Evolutionary conservation across 1,140 invertebrate species (phyloP).

Genomic region (Metaphire vulgaris): DNA sequence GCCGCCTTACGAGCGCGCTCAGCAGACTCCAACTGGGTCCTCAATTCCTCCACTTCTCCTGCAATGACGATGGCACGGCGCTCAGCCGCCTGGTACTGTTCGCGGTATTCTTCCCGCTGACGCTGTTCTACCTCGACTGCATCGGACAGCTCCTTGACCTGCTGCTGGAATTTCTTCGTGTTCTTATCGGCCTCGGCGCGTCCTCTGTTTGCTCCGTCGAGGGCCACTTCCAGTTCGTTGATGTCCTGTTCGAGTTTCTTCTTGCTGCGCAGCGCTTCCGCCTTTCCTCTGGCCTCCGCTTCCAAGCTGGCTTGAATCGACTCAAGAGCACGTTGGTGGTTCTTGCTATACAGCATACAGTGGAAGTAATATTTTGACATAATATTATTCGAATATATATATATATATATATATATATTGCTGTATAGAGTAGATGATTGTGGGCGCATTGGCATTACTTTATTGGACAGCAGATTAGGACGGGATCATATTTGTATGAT

Average conservation of each 20-base stretch:
- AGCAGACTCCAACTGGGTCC: slow-evolving; percentile 81
- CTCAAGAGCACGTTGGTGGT: slow-evolving; percentile 96
- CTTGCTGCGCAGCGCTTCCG: slow-evolving; percentile 98
- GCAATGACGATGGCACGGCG: slow-evolving; percentile 87
- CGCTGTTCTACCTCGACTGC: slow-evolving; percentile 95
- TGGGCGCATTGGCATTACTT: no score
- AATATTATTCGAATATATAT: no score
- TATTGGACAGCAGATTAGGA: no score
- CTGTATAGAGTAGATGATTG: no score
- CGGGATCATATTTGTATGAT: no score
- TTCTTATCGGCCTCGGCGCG: slow-evolving; percentile 98
- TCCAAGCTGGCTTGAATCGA: slow-evolving; percentile 98
- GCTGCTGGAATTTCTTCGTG: slow-evolving; percentile 93
- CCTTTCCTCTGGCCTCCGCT: slow-evolving; percentile 97
- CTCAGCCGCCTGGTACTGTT: slow-evolving; percentile 91
- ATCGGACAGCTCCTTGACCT: slow-evolving; percentile 66
- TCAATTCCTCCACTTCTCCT: slow-evolving; percentile 92
- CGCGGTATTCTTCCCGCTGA: slow-evolving; percentile 88
- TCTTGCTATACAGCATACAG: slow-evolving; percentile 54
- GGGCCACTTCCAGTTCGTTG: slow-evolving; percentile 95
- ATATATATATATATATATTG: no score
- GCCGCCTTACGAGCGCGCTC: slow-evolving; percentile 92
- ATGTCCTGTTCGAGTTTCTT: slow-evolving; percentile 99
- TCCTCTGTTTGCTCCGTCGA: slow-evolving; percentile 67
- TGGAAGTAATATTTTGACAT: no score